Percentiles rank a stretch among this genome's conserved stretches.
These are phyloP conservation scores for Eubasilissa regina DNA, from an alignment of 1,140 invertebrate species.

Conservation along the genomic window DNA sequence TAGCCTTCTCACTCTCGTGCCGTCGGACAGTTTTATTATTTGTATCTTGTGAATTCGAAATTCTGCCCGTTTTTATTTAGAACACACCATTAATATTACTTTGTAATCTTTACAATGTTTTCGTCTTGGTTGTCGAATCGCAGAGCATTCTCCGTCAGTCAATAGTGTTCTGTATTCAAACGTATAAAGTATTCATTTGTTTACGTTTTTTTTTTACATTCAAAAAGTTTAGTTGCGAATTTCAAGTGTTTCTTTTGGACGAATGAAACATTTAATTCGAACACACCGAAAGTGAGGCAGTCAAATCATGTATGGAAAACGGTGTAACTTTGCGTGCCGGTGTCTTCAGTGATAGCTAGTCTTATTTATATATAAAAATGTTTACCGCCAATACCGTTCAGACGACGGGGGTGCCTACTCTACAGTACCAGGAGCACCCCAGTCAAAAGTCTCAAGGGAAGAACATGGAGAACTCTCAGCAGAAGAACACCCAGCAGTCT, in stretches of 20 bases:
- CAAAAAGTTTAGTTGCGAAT: conserved; percentile 21
- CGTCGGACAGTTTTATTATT: conserved; percentile 46
- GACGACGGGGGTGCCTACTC: conserved; percentile 69
- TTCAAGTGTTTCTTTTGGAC: not conserved
- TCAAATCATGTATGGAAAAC: not conserved
- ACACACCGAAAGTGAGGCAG: too few species aligned
- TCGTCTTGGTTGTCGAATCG: not conserved
- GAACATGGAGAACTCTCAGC: conserved; percentile 71
- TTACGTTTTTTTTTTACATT: conserved; percentile 38
- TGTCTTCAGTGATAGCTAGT: not conserved
- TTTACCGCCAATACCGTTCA: conserved; percentile 71
- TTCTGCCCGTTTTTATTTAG: conserved; percentile 40
- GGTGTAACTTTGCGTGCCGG: not conserved
- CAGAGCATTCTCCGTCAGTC: not conserved
- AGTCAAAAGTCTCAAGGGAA: conserved; percentile 70
- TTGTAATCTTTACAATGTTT: not conserved
- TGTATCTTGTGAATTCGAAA: conserved; percentile 42
- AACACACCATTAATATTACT: conserved; percentile 2
- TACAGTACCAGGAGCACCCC: conserved; percentile 71
- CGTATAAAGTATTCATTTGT: conserved; percentile 22
- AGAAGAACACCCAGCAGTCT: conserved; percentile 67
- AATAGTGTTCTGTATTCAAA: conserved; percentile 16
- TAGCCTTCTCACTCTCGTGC: conserved; percentile 66
- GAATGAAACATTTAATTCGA: too few species aligned
- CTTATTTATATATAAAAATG: conserved; percentile 62